Evolutionary conservation across 2,888 invertebrate species (phyloP), one percentile per base, ranked within the genome.

Genomic region (Bedellia somnulentella): DNA sequence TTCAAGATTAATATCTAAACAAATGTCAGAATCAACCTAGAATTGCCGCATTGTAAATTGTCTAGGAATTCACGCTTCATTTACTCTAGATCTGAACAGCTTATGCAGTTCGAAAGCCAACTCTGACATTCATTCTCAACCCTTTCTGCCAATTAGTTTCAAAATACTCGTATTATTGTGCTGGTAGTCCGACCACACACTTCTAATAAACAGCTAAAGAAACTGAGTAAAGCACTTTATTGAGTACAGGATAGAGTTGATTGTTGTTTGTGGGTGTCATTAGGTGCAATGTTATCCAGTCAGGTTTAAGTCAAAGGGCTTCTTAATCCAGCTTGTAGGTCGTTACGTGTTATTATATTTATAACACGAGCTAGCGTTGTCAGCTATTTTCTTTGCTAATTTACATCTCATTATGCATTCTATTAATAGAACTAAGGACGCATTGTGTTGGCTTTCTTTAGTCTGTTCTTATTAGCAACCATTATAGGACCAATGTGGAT

Each of bases 261-360:
- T 14, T 24, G 21, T 31, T 5, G 10, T 12, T 2, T 27, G 27
- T 15, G 25, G 15, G 9, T 22, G 46, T 51, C 45, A 54, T 55
- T 46, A 64, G 54, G 48, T 47, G 59, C 51, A 58, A 57, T 53
- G 55, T 52, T 47, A 52, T 50, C 53, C 55, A 54, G 46, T 51
- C 53, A 66, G 66, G 63, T 64, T 64, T 66, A 67, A 73, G 70
- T 71, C 71, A 67, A 71, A 68, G 62, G 77, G 75, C 67, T 77
- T 77, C 77, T 71, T 76, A 77, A 77, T 76, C 76, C 76, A 58
- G 73, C 70, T 75, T 71, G 71, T 73, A 71, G 71, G 75, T 73
- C 68, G 76, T 75, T 75, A 75, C 70, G 75, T 66, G 70, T 75
- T 76, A 76, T 76, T 71, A 76, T 76, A 76, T 76, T n/a, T n/a